Conservation (phyloP, 2,888 invertebrate genomes). For the Ptychoptera contaminata region DNA sequence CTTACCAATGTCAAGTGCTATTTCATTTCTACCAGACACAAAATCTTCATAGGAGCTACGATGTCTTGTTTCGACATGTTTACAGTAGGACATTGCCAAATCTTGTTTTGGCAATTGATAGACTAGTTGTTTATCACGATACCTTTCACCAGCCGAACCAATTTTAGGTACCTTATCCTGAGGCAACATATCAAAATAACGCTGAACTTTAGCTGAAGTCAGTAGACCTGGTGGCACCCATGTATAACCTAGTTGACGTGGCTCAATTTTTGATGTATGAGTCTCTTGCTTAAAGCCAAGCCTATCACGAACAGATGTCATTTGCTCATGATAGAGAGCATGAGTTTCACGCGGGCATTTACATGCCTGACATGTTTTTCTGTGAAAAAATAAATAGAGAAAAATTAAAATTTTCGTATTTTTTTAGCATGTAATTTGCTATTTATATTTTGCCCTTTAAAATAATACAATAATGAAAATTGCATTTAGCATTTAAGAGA, state of each 20-base stretch:
- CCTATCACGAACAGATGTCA: conserved; percentile 60
- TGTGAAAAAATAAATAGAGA: conserved; percentile 33
- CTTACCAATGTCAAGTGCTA: conserved; percentile 83
- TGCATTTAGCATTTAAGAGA: neutral
- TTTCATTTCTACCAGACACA: conserved; percentile 84
- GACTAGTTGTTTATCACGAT: conserved; percentile 67
- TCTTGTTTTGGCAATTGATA: conserved; percentile 91
- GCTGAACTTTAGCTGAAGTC: conserved; percentile 39
- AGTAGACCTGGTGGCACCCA: conserved; percentile 40
- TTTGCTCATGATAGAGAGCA: conserved; percentile 77
- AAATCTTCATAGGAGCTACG: conserved; percentile 83
- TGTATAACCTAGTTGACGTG: conserved; percentile 52
- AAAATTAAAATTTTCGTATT: neutral
- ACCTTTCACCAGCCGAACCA: conserved; percentile 64
- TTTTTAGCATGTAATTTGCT: neutral
- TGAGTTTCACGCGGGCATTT: conserved; percentile 83
- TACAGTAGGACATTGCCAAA: conserved; percentile 75
- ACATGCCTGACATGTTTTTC: conserved; percentile 86
- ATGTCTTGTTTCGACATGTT: conserved; percentile 64
- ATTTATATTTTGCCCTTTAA: neutral
- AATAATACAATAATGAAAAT: conserved; percentile 2
- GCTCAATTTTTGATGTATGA: conserved; percentile 35
- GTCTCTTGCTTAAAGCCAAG: conserved; percentile 48
- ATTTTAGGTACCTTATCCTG: conserved; percentile 59
- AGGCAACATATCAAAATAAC: conserved; percentile 82